Evolutionary conservation across 2,113 vertebrate species (phyloP).

Genomic region (Ursus arctos): DNA sequence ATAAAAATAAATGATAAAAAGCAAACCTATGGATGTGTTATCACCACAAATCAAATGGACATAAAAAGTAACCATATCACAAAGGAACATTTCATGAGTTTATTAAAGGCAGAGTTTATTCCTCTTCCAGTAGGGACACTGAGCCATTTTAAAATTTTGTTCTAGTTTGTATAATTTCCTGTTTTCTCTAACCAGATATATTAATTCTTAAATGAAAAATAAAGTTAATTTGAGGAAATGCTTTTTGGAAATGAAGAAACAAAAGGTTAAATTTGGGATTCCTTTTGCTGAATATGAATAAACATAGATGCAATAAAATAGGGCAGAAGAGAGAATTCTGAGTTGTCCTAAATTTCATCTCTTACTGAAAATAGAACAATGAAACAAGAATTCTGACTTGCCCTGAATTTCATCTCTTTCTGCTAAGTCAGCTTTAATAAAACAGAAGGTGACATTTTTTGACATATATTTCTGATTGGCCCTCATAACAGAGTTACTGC

Average conservation of each 20-base stretch:
- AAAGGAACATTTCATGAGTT: neutral
- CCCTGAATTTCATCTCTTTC: slow-evolving; percentile 75
- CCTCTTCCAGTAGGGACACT: neutral
- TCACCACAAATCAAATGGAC: neutral
- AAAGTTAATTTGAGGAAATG: slow-evolving; percentile 51
- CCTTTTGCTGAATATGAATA: slow-evolving; percentile 78
- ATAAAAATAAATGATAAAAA: slow-evolving; percentile 17
- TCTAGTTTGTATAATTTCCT: neutral
- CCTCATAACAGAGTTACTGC: neutral
- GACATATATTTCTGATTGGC: slow-evolving; percentile 68
- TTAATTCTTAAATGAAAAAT: slow-evolving; percentile 24
- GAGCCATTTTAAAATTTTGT: neutral
- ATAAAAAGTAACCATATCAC: neutral
- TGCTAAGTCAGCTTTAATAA: slow-evolving; percentile 77
- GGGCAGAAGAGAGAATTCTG: slow-evolving; percentile 71
- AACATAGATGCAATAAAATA: slow-evolving; percentile 79
- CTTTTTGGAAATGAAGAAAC: slow-evolving; percentile 21
- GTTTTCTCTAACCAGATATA: neutral
- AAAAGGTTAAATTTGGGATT: slow-evolving; percentile 54
- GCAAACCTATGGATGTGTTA: neutral
- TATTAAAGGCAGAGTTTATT: slow-evolving; percentile 4
- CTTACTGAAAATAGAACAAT: slow-evolving; percentile 79
- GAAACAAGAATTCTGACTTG: slow-evolving; percentile 76
- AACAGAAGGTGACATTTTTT: slow-evolving; percentile 63
- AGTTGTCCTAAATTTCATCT: slow-evolving; percentile 76